Evolutionary conservation across 92 coral and sea anemone species (phyloP), one percentile per base, ranked within the genome.

Genomic region (Paragorgia papillata): DNA sequence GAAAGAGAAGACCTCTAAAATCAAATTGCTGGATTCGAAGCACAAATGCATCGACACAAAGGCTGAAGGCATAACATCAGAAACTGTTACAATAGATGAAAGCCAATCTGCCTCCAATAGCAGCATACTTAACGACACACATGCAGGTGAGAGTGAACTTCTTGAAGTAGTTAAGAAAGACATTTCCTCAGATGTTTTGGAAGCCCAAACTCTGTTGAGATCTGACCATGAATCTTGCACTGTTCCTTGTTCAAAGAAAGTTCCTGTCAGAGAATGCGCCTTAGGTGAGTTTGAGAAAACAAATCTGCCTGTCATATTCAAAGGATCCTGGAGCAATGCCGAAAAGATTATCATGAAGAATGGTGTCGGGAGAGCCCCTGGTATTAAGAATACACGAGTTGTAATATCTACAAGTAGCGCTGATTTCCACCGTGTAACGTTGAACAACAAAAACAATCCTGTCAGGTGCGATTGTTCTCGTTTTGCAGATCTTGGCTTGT

Each of bases 401-500:
- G 69, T 57, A 15, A 57, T 24, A 20, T 30, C 54, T 55, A 54
- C 80, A 57, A 49, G 68, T 17, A 67, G 69, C n/a, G 9, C 80
- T 14, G 35, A 43, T 41, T 73, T 73, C 37, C 82, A 78, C 41
- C 18, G 62, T 32, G 82, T 78, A 35, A 78, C 75, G 27, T 71
- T 62, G 80, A 70, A 37, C 53, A 70, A 60, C 73, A 61, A 63
- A 26, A 50, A 62, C 59, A 78, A 39, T 50, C 80, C 81, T 17
- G 56, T 43, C 33, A 81, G 62, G 63, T 81, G 81, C 35, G 85
- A 81, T 20, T 81, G 85, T 62, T n/a, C 62, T 41, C 46, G 81
- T 9, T 81, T 73, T 60, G 46, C 59, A 62, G 73, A 62, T 34
- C 74, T 71, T 12, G 9, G 60, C 50, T 54, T 67, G 29, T 83